Base-by-base conservation (phyloP, 1,140 invertebrate species). In the Penaeus indicus region DNA sequence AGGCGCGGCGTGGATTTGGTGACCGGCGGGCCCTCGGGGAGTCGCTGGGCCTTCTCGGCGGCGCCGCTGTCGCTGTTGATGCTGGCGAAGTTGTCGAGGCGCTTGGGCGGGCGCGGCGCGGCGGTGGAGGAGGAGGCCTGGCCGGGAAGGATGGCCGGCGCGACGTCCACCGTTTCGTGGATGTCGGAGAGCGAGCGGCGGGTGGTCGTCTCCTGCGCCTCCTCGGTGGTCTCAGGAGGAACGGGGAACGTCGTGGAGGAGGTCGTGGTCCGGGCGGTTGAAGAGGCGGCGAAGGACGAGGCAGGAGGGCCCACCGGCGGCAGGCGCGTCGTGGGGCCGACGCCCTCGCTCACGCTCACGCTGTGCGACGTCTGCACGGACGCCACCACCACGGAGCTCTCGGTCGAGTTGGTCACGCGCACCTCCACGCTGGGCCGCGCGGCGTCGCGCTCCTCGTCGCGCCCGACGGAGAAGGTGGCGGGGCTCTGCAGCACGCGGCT, bases 291-390 rank as follows among this genome's bases (percentile, higher is more conserved):
- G 75, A 64, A 32, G n/a, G 42, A 13, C 27, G 69, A 62, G 42
- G 80, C 64, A 32, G 80, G 54, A 54, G 54, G 54, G 54, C 54
- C 21, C 25, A 82, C 32, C 25, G 47, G 72, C 8, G 32, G 81
- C 18, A 32, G 62, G 38, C 61, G 38, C n/a, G 60, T 82, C 18
- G 72, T 64, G 22, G 22, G 54, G 19, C 42, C 60, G 21, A 47
- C 7, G n/a, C 19, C 75, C 18, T 86, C 72, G 13, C 38, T 64
- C 77, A 87, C 82, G 32, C 72, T 87, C 5, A 89, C 63, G 63
- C 87, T 88, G 72, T 88, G 85, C 7, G 87, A 88, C 4, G 78
- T 85, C 72, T 87, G 89, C 18, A 90, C 86, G 16, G 89, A 90
- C 27, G 84, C 86, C 18, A 85, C 83, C 10, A 88, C 63, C 2